Evolutionary conservation across 2,888 invertebrate species (phyloP).

Genomic region (Apotomis capreana): DNA sequence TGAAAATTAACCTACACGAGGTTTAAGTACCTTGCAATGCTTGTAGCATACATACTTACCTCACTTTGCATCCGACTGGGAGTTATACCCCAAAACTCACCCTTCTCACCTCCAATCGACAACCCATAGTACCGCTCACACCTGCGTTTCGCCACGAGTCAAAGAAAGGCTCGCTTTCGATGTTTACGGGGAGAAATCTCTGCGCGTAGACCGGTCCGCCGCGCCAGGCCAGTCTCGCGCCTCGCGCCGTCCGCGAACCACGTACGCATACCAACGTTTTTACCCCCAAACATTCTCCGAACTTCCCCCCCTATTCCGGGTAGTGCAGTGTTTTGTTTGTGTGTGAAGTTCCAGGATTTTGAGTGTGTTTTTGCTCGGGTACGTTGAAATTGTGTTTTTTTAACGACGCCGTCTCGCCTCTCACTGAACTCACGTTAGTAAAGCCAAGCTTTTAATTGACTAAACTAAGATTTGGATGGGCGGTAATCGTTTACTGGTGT

Average conservation of each 20-base stretch:
- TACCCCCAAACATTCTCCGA: constrained; percentile 18
- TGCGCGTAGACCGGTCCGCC: constrained; percentile 62
- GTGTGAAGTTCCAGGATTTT: constrained; percentile 31
- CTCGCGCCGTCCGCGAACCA: constrained; percentile 56
- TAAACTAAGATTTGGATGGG: constrained; percentile 13
- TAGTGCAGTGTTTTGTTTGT: constrained; percentile 33
- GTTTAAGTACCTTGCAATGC: no score
- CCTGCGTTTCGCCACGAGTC: constrained; percentile 70
- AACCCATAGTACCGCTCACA: constrained; percentile 57
- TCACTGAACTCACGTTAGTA: constrained; percentile 4
- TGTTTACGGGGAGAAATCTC: constrained; percentile 82
- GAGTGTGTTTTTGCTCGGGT: constrained; percentile 27
- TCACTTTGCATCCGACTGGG: no score
- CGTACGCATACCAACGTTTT: constrained; percentile 45
- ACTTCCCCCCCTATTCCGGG: constrained; percentile 18
- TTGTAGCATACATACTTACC: no score
- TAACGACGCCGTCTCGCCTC: constrained; percentile 9
- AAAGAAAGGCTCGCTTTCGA: constrained; percentile 82
- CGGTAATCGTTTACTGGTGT: constrained; percentile 1
- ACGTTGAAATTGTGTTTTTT: constrained; percentile 18
- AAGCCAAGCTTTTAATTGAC: constrained; percentile 7
- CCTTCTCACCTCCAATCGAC: constrained; percentile 44
- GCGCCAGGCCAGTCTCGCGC: constrained; percentile 56
- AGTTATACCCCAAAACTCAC: neutral
- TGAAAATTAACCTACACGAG: no score